phyloP scores from a whole-genome alignment of 2,113 vertebrate species.

The Pterophyllum scalare region DNA sequence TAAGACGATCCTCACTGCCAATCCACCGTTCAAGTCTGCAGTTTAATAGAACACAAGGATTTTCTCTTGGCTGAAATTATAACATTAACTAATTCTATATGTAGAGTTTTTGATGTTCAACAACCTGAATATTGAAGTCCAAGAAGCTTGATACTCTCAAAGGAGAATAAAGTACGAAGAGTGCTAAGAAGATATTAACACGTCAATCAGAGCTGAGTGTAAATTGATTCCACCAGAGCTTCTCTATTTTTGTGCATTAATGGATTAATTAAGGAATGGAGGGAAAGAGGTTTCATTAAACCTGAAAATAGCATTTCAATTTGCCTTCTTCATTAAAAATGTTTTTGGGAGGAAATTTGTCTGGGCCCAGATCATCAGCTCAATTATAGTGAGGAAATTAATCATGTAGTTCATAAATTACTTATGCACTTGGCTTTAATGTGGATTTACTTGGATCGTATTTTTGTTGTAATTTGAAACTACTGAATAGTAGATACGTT shows the following conservation, averaged over 20 bases:
- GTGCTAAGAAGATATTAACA: neutral
- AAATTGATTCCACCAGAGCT: conserved; percentile 27
- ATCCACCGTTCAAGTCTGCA: conserved; percentile 8
- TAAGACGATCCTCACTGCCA: neutral
- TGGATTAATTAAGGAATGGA: conserved; percentile 20
- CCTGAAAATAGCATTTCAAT: conserved; percentile 53
- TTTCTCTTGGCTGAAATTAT: conserved; percentile 18
- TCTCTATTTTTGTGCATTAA: conserved; percentile 33
- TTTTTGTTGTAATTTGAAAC: neutral
- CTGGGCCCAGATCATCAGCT: conserved; percentile 21
- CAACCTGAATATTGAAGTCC: neutral
- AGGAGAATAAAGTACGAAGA: neutral
- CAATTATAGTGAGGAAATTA: conserved; percentile 5
- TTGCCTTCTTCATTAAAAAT: conserved; percentile 35
- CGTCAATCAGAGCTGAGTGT: conserved; percentile 20
- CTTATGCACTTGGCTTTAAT: neutral
- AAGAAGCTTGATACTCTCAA: neutral
- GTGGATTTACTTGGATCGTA: neutral
- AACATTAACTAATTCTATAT: neutral
- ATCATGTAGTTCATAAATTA: conserved; percentile 27
- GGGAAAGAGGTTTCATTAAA: conserved; percentile 30
- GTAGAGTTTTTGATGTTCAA: neutral
- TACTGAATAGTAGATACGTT: neutral
- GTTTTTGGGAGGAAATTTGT: conserved; percentile 31
- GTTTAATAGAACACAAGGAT: conserved; percentile 24